These are phyloP conservation scores for Calameuta idolon DNA, from an alignment of 2,888 invertebrate genomes.

Conservation along the genomic window DNA sequence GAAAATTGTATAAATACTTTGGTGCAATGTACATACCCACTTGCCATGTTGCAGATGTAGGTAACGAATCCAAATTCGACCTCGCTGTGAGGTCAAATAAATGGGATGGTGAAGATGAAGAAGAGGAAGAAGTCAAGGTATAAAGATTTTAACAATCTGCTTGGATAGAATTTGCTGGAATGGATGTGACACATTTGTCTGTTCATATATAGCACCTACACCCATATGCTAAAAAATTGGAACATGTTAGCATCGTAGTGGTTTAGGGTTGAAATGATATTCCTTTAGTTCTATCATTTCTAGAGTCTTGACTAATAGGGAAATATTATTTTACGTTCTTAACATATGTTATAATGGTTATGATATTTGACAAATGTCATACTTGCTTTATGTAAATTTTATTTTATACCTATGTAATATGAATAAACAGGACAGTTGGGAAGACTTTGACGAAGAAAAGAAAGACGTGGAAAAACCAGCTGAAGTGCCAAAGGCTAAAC, in stretches of 20 bases:
- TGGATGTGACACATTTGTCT: neutral
- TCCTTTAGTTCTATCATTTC: neutral
- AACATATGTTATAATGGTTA: neutral
- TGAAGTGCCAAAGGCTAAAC: conserved; percentile 71
- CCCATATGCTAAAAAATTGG: neutral
- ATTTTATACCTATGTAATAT: neutral
- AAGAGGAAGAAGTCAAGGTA: conserved; percentile 87
- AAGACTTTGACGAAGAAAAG: conserved; percentile 88
- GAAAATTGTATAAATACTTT: conserved; percentile 13
- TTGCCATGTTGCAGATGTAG: conserved; percentile 74
- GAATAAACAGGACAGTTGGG: conserved; percentile 87
- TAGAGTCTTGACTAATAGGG: too few relatives aligned
- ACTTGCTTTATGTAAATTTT: neutral
- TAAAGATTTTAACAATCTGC: conserved; percentile 28
- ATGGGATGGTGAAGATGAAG: conserved; percentile 92
- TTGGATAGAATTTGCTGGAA: neutral
- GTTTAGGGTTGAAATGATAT: neutral
- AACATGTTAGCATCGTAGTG: neutral
- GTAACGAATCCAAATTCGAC: conserved; percentile 77
- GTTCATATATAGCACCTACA: neutral
- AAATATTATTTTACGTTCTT: neutral
- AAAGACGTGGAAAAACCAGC: conserved; percentile 81
- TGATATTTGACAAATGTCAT: neutral
- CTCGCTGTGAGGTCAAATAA: conserved; percentile 76
- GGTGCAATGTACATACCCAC: conserved; percentile 15